Percentiles rank a stretch among this genome's conserved stretches.
phyloP scores from a whole-genome alignment of 92 coral and sea anemone genomes.

The Pocillopora grandis region DNA sequence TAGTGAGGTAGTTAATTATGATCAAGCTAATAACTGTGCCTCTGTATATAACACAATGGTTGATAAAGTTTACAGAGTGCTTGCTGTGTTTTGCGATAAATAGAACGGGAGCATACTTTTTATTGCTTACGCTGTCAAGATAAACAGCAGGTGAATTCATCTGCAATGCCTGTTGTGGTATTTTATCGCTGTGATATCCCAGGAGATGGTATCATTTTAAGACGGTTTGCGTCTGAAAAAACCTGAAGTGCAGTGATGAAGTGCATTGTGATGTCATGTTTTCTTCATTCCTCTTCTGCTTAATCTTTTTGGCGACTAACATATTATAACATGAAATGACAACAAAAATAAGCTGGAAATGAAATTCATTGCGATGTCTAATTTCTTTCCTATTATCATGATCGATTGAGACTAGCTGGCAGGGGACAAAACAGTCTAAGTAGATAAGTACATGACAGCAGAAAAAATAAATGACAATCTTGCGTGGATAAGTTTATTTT shows the following conservation, averaged over 20 bases:
- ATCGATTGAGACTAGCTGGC: no score
- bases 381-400: no score
- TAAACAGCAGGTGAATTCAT: slow-evolving; percentile 12
- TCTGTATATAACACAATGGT: not conserved
- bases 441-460: no score
- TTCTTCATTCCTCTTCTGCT: not conserved
- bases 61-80: slow-evolving; percentile 1
- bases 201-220: not conserved
- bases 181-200: not conserved
- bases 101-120: not conserved
- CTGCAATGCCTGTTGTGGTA: not conserved
- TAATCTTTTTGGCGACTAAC: no score
- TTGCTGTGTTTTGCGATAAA: slow-evolving; percentile 19
- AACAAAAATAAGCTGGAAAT: no score
- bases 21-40: not conserved
- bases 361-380: no score
- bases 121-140: slow-evolving; percentile 16
- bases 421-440: no score
- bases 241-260: not conserved
- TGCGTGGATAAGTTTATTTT: no score
- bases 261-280: not conserved
- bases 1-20: not conserved
- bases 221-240: not conserved
- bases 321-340: no score
- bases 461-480: no score